Conservation (phyloP, 2,797 vertebrate species). For the Pangasius larnaudii region DNA sequence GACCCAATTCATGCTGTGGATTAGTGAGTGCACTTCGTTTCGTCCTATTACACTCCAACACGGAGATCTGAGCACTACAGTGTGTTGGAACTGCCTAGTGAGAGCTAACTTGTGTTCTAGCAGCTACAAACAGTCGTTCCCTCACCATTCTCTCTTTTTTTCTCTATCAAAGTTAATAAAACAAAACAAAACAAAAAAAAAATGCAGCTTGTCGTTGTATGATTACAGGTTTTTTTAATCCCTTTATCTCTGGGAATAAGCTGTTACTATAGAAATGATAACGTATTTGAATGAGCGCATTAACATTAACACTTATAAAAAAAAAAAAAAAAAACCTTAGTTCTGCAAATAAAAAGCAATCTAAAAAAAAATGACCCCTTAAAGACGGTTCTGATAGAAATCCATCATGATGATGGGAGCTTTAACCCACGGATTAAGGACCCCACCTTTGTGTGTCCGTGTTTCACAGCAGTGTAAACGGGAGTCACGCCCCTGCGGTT, state of each 20-base stretch:
- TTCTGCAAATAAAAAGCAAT: neutral
- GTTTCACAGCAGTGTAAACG: constrained; percentile 86
- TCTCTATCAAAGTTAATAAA: too few relatives aligned
- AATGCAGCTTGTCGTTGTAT: too few relatives aligned
- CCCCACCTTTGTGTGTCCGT: constrained; percentile 92
- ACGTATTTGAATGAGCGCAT: too few relatives aligned
- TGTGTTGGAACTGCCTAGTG: too few relatives aligned
- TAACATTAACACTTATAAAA: neutral
- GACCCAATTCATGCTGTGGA: too few relatives aligned
- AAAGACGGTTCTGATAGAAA: neutral
- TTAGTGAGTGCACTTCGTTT: neutral
- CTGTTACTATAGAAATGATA: neutral
- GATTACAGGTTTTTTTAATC: neutral
- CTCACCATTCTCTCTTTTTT: too few relatives aligned
- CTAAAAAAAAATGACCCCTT: neutral
- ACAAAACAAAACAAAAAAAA: too few relatives aligned
- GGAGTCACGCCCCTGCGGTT: constrained; percentile 87
- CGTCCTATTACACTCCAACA: neutral
- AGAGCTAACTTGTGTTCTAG: too few relatives aligned
- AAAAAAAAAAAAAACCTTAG: neutral
- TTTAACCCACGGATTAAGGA: neutral
- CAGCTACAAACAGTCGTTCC: too few relatives aligned
- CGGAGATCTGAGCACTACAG: neutral
- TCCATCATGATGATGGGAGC: neutral
- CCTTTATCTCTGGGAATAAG: neutral